These are phyloP conservation scores for Pherbina coryleti DNA, from an alignment of 2,888 invertebrate species.

Conservation along the genomic window DNA sequence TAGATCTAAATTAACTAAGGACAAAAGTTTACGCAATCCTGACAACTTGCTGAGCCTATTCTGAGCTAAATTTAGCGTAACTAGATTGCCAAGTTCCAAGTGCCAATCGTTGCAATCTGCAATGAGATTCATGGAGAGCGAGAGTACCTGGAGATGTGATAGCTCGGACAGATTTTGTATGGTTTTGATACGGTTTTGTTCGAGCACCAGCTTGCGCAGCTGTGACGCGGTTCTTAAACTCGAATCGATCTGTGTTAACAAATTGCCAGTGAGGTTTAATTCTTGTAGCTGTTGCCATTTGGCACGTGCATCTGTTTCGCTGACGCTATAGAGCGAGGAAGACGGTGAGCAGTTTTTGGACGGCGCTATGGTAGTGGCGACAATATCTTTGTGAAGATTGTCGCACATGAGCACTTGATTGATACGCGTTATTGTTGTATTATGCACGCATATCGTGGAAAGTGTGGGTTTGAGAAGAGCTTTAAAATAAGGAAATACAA, in stretches of 20 bases:
- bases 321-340: neutral
- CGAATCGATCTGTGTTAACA: constrained; percentile 82
- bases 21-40: constrained; percentile 86
- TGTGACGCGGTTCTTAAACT: constrained; percentile 83
- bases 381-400: constrained; percentile 78
- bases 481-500: neutral
- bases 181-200: constrained; percentile 82
- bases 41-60: constrained; percentile 81
- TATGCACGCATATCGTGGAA: constrained; percentile 70
- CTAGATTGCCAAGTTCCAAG: constrained; percentile 88
- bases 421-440: constrained; percentile 70
- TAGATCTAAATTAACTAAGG: constrained; percentile 86
- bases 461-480: constrained; percentile 66
- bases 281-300: constrained; percentile 77
- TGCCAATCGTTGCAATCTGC: constrained; percentile 82
- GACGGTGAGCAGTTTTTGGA: neutral
- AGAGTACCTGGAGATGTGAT: constrained; percentile 81
- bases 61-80: constrained; percentile 86
- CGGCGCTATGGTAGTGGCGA: constrained; percentile 28
- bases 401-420: constrained; percentile 88
- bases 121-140: constrained; percentile 85
- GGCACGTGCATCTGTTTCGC: constrained; percentile 45
- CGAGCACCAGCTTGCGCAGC: constrained; percentile 79
- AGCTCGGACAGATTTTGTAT: constrained; percentile 84
- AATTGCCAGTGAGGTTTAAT: constrained; percentile 84